Base-by-base conservation (phyloP, 2,888 invertebrate genomes). In the Nematopogon swammerdamellus region DNA sequence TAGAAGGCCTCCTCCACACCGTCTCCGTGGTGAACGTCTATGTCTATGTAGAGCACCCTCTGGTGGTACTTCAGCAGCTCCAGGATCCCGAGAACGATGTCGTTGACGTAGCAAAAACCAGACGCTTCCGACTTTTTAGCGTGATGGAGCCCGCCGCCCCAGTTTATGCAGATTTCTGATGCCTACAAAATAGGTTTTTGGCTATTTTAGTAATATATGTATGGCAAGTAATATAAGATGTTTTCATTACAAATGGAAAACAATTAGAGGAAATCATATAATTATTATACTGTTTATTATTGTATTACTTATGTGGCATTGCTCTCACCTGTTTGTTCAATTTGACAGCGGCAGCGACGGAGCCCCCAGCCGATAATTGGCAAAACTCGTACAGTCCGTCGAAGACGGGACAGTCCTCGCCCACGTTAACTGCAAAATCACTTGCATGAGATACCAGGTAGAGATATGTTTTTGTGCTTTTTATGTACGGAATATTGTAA, bases 1-100 rank as follows among this genome's bases (percentile, higher is more conserved):
- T 98, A 99, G 76, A 98, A 98, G 0, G 98, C 98, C 76, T 98
- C 99, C 72, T 99, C 97, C 0, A 99, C 99, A 18, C 99, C 99
- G 71, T 99, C 99, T 0, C 99, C 99, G 64, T 99, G 99, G 72
- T 99, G 99, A 30, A 99, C 98, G 74, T 99, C 99, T 62, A 99
- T 99, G 66, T 99, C 99, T 57, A 99, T 95, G 69, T 99, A 99
- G 49, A 99, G 75, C 11, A 99, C 98, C 60, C 98, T 83, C 70
- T 96, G 97, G 67, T 97, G 97, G 68, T 97, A 97, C 72, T 99
- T 99, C 19, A 99, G 79, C 50, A 99, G 75, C 70, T 99, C 99
- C 56, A 99, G 72, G 60, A 99, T 99, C 11, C 96, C 98, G 51
- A 99, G 82, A 0, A 99, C 99, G 60, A 99, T 99, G 65, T 99